Evolutionary conservation across 1,140 invertebrate genomes (phyloP).

Genomic region (Gerris buenoi): DNA sequence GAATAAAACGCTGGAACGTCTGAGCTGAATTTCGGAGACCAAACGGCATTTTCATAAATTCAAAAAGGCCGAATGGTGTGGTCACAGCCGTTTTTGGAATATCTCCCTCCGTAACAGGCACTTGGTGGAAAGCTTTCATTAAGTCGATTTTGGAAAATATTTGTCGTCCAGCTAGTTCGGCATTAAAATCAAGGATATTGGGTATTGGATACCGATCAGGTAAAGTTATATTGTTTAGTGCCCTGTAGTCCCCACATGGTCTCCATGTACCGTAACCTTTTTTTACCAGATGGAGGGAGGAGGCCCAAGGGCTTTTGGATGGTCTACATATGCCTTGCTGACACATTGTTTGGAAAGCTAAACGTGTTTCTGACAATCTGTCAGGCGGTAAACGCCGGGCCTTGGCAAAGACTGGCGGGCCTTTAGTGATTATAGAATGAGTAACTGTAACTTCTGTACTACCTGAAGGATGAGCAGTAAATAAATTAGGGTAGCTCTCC

Average conservation of each 20-base stretch:
- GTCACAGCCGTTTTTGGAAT: constrained; percentile 28
- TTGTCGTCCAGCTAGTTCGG: constrained; percentile 19
- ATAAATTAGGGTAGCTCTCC: not conserved
- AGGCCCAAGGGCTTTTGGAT: constrained; percentile 29
- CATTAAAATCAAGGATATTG: not conserved
- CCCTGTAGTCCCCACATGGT: constrained; percentile 33
- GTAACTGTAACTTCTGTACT: not conserved
- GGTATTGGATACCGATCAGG: constrained; percentile 30
- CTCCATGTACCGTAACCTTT: constrained; percentile 26
- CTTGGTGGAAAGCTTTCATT: constrained; percentile 33
- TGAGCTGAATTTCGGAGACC: constrained; percentile 30
- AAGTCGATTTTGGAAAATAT: constrained; percentile 36
- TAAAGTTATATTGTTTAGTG: constrained; percentile 30
- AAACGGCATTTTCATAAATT: constrained; percentile 28
- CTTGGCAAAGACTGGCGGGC: constrained; percentile 26
- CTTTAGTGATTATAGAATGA: constrained; percentile 23
- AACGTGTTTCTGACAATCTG: constrained; percentile 16
- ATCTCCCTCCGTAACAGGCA: constrained; percentile 25
- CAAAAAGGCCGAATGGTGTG: constrained; percentile 27
- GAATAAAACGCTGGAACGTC: constrained; percentile 31
- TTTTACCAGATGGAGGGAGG: constrained; percentile 32
- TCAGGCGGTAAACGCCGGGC: constrained; percentile 27
- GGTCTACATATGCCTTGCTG: constrained; percentile 19
- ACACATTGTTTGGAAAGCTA: constrained; percentile 25
- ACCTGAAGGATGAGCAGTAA: not conserved